These are phyloP conservation scores for Trididemnum clinides DNA, from an alignment of 23 tunicate species.

Conservation along the genomic window DNA sequence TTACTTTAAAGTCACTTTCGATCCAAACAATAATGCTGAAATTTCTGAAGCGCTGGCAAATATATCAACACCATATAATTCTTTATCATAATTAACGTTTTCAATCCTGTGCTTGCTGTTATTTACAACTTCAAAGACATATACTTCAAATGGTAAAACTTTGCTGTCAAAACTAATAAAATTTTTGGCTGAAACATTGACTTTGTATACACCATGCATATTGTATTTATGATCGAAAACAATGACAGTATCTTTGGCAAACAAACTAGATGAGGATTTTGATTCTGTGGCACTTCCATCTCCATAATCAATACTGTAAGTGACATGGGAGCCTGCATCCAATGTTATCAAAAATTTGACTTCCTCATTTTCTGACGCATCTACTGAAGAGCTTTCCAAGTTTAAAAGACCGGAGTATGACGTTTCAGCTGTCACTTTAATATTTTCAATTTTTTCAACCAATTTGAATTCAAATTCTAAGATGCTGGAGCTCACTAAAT, in stretches of 20 bases:
- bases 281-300: conserved; percentile 23
- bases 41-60: conserved; percentile 37
- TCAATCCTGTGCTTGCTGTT: background rate
- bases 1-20: background rate
- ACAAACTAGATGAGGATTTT: conserved; percentile 23
- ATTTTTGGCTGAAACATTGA: conserved; percentile 38
- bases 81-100: conserved; percentile 26
- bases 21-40: conserved; percentile 28
- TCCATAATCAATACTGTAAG: conserved; percentile 38
- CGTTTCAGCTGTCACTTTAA: background rate
- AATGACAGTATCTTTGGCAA: conserved; percentile 30
- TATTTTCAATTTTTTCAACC: conserved; percentile 41
- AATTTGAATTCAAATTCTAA: conserved; percentile 27
- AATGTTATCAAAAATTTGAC: background rate
- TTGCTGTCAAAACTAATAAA: conserved; percentile 5
- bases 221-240: conserved; percentile 38
- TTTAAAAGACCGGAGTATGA: background rate
- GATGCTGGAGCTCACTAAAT: conserved; percentile 49
- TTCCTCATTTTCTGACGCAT: background rate
- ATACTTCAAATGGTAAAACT: background rate
- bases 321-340: conserved; percentile 32
- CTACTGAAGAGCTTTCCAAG: background rate
- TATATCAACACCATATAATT: conserved; percentile 4
- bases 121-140: conserved; percentile 42
- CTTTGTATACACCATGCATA: conserved; percentile 42